phyloP scores from a whole-genome alignment of 2,113 vertebrate genomes.

The Thalassoma bifasciatum region DNA sequence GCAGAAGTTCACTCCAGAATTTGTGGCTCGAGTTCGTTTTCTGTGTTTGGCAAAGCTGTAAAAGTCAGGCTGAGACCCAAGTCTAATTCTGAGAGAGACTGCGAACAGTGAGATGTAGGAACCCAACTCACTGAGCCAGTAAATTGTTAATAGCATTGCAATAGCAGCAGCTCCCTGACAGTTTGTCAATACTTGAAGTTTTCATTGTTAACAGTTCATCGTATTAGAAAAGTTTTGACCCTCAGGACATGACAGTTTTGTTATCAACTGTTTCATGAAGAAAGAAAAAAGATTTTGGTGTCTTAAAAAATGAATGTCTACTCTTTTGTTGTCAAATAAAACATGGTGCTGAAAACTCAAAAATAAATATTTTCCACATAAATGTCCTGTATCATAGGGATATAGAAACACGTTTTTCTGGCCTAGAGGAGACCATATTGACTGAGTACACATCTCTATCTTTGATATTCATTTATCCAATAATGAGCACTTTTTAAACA shows the following conservation, averaged over 20 bases:
- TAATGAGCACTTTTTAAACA: not conserved
- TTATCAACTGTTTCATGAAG: conserved; percentile 28
- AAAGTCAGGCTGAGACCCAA: not conserved
- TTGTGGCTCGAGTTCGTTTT: conserved; percentile 7
- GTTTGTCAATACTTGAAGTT: conserved; percentile 63
- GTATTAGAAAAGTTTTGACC: conserved; percentile 53
- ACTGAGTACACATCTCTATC: too few relatives aligned
- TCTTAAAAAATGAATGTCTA: conserved; percentile 9
- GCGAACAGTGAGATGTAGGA: conserved; percentile 16
- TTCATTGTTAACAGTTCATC: conserved; percentile 53
- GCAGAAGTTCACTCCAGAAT: conserved; percentile 8
- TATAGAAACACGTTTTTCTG: too few relatives aligned
- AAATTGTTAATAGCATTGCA: conserved; percentile 51
- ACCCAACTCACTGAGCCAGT: conserved; percentile 33
- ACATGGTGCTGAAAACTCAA: not conserved
- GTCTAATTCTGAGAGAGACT: conserved; percentile 26
- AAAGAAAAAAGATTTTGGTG: conserved; percentile 18
- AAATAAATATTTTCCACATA: not conserved
- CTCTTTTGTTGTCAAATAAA: conserved; percentile 15
- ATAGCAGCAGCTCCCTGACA: conserved; percentile 40
- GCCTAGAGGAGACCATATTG: too few relatives aligned
- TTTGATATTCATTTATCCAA: not conserved
- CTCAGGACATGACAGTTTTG: conserved; percentile 30
- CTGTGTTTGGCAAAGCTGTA: not conserved
- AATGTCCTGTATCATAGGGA: too few relatives aligned